Percentiles rank a stretch among this genome's conserved stretches.
Conservation (phyloP, 2,113 vertebrate species). For the rabbit (Oryctolagus cuniculus) region DNA sequence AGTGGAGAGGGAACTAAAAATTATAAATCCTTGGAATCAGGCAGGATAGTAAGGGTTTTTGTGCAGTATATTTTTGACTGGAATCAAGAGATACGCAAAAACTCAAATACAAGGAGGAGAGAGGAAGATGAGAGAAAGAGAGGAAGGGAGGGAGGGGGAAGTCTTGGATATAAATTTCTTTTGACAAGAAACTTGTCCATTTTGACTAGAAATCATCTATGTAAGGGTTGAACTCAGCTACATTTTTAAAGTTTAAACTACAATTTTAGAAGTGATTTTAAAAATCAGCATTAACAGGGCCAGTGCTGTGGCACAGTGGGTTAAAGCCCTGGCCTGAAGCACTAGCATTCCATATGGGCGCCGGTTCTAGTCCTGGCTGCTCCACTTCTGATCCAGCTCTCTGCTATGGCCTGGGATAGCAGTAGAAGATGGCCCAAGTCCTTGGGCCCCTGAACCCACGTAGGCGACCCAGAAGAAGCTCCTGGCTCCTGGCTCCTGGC, state of each 20-base stretch:
- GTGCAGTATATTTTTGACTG: not conserved
- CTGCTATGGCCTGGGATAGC: too few relatives aligned
- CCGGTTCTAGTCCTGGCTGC: too few relatives aligned
- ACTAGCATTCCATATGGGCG: too few relatives aligned
- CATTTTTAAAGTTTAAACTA: constrained; percentile 13
- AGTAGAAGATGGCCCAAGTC: too few relatives aligned
- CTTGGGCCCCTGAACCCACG: too few relatives aligned
- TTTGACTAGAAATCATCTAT: not conserved
- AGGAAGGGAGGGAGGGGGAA: not conserved
- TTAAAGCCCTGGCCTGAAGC: too few relatives aligned
- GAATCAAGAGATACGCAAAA: not conserved
- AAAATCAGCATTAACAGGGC: not conserved
- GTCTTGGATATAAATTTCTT: not conserved
- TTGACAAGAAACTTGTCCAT: not conserved
- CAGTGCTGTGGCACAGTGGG: too few relatives aligned
- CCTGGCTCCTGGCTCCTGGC: too few relatives aligned
- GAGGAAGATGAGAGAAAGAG: not conserved
- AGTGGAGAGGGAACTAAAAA: constrained; percentile 5
- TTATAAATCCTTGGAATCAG: not conserved
- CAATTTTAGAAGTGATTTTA: not conserved
- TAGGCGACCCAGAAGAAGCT: too few relatives aligned
- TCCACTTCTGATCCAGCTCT: too few relatives aligned
- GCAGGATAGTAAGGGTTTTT: not conserved
- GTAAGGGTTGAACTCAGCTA: not conserved
- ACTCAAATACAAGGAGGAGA: not conserved